These are phyloP conservation scores for Cisticola juncidis DNA, from an alignment of 2,113 vertebrate genomes.

Conservation along the genomic window DNA sequence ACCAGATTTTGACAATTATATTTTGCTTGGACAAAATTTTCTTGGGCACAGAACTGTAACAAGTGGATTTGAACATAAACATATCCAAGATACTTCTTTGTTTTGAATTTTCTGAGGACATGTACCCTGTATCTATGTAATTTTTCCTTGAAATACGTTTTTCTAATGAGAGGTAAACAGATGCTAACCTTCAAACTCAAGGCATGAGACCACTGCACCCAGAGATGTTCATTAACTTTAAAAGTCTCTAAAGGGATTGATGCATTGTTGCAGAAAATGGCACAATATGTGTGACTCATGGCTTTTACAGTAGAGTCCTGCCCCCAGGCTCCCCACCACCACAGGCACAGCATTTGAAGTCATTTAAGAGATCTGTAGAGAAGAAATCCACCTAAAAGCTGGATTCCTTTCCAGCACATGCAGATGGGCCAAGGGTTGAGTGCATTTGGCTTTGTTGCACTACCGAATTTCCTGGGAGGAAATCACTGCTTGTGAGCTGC, in stretches of 20 bases:
- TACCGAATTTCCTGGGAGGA: not conserved
- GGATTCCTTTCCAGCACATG: not conserved
- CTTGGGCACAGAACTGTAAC: not conserved
- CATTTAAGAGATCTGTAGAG: not conserved
- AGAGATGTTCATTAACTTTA: not conserved
- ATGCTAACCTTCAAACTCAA: not conserved
- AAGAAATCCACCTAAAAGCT: not conserved
- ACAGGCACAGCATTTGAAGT: not conserved
- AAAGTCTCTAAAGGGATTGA: not conserved
- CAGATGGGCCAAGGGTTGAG: not conserved
- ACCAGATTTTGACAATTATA: not conserved
- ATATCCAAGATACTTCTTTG: not conserved
- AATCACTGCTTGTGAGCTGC: not conserved
- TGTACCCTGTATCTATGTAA: not conserved
- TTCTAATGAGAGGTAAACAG: not conserved
- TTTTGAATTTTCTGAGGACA: not conserved
- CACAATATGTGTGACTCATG: not conserved
- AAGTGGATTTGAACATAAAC: not conserved
- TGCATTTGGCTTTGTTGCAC: not conserved
- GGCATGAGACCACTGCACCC: not conserved
- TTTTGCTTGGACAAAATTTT: not conserved
- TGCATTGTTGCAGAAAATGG: not conserved
- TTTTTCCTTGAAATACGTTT: not conserved
- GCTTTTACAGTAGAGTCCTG: not conserved
- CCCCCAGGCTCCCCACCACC: not conserved